Percentiles rank a stretch among this genome's conserved stretches.
Conservation (phyloP, 2,797 vertebrate genomes). For the Galagoides demidoff region DNA sequence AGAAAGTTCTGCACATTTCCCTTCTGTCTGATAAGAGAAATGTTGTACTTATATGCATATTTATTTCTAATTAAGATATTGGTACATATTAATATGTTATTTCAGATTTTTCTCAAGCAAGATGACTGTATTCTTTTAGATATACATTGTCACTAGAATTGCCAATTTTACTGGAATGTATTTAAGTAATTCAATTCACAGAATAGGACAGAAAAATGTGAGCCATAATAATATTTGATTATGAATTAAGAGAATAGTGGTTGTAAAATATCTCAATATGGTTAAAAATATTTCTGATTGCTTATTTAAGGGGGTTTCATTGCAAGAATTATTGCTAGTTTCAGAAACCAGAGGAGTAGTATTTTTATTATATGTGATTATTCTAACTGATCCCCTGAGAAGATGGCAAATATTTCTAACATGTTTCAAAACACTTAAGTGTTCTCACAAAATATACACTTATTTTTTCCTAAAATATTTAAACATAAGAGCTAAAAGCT, state of each 20-base stretch:
- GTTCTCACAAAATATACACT: neutral
- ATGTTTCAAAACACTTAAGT: constrained; percentile 1
- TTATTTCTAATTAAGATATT: constrained; percentile 27
- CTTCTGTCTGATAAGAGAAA: neutral
- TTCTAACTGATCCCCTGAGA: constrained; percentile 3
- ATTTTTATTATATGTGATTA: constrained; percentile 5
- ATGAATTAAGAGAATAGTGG: neutral
- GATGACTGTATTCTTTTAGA: neutral
- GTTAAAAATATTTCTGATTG: neutral
- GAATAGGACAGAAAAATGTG: neutral
- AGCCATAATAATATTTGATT: neutral
- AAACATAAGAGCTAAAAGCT: neutral
- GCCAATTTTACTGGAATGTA: neutral
- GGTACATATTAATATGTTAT: neutral
- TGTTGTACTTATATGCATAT: constrained; percentile 20
- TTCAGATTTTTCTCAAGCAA: constrained; percentile 56
- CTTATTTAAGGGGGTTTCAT: constrained; percentile 13
- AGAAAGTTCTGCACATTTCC: neutral
- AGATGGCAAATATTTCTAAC: constrained; percentile 35
- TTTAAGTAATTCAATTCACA: constrained; percentile 58
- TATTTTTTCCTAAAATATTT: constrained; percentile 7
- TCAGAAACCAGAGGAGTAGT: neutral
- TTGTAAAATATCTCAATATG: neutral
- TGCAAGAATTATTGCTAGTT: neutral
- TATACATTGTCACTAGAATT: constrained; percentile 11